A percentile compares a stretch with the other conserved stretches of the same genome.
Conservation (phyloP, 92 coral and sea anemone genomes). For the Scolanthus callimorphus region DNA sequence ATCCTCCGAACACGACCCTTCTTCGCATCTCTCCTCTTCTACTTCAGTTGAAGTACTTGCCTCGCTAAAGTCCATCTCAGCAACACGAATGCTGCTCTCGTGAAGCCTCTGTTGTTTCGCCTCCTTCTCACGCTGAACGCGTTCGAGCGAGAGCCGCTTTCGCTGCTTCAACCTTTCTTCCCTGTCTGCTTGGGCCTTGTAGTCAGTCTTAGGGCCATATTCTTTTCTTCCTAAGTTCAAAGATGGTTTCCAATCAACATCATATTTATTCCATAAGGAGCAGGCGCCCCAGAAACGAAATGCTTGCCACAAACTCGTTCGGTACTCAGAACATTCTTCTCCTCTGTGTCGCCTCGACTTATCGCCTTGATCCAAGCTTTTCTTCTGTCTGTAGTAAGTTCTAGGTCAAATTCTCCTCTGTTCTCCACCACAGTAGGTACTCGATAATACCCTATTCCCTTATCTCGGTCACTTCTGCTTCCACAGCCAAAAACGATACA, state of each 20-base stretch:
- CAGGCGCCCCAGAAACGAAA: too few species aligned
- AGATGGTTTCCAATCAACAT: constrained; percentile 39
- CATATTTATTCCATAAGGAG: constrained; percentile 13
- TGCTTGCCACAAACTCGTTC: constrained; percentile 42
- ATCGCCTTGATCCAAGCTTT: too few species aligned
- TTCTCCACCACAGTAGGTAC: constrained; percentile 23
- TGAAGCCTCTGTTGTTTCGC: too few species aligned
- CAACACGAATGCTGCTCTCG: too few species aligned
- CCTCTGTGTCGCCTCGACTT: constrained; percentile 25
- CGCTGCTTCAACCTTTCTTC: too few species aligned
- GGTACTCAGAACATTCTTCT: constrained; percentile 23
- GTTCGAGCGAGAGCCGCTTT: too few species aligned
- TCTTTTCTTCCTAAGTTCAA: too few species aligned
- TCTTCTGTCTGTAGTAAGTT: constrained; percentile 20
- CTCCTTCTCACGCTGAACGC: too few species aligned
- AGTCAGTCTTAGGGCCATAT: constrained; percentile 9
- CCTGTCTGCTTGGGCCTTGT: constrained; percentile 2
- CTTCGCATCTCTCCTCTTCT: constrained; percentile 10
- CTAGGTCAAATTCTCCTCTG: constrained; percentile 24
- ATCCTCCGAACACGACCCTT: too few species aligned
- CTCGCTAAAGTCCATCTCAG: too few species aligned
- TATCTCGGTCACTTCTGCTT: constrained; percentile 22
- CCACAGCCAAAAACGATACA: constrained; percentile 7
- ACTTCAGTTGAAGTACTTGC: too few species aligned
- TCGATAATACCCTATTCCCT: too few species aligned